Conservation (phyloP, 2,113 vertebrate genomes). For the Nothoprocta pentlandii region DNA sequence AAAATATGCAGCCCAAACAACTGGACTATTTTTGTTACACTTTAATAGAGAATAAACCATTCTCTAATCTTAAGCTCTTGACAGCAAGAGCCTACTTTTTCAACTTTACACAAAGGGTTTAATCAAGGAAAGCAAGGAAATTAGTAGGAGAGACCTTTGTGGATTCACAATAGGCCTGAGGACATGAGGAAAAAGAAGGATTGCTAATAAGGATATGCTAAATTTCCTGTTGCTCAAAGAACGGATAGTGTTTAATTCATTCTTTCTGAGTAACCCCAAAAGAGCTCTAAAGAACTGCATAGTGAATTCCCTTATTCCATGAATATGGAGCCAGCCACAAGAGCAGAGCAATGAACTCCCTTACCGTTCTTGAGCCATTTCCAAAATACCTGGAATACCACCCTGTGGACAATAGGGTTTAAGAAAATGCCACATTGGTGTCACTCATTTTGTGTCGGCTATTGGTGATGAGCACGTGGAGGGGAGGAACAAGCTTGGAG, state of each 20-base stretch:
- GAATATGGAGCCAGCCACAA: neutral
- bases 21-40: neutral
- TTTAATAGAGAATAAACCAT: neutral
- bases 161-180: neutral
- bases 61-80: neutral
- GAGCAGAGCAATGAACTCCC: neutral
- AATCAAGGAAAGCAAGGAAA: neutral
- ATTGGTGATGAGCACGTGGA: neutral
- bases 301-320: neutral
- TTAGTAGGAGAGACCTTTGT: neutral
- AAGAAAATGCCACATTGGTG: neutral
- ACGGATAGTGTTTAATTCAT: neutral
- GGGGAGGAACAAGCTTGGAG: neutral
- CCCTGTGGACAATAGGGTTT: neutral
- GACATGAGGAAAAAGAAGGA: neutral
- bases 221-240: neutral
- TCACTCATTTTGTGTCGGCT: fast-evolving
- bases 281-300: neutral
- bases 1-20: neutral
- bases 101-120: neutral
- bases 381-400: neutral
- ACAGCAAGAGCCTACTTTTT: neutral
- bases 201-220: neutral
- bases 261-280: neutral
- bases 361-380: neutral